phyloP scores from a whole-genome alignment of 30 jellyfish, hydroid and myxozoan species.

The Pelagia noctiluca region DNA sequence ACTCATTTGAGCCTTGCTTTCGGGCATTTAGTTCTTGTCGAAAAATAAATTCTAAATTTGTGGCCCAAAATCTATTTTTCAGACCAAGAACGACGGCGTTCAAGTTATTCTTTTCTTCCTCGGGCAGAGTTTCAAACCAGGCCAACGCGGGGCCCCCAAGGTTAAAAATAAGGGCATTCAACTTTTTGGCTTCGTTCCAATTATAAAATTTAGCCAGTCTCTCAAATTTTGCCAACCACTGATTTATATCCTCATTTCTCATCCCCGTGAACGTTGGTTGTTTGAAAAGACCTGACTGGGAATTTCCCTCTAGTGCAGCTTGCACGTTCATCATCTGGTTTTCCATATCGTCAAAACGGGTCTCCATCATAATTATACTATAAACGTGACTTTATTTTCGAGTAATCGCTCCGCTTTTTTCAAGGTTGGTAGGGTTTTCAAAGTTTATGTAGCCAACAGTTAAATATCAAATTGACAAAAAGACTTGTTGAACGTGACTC shows the following conservation, averaged over 20 bases:
- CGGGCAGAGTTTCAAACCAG: neutral
- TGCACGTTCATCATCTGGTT: no score
- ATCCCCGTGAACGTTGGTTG: neutral
- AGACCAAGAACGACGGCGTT: no score
- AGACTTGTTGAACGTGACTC: no score
- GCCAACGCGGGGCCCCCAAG: neutral
- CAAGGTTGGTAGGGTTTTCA: no score
- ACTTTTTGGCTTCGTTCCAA: neutral
- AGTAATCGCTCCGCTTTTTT: no score
- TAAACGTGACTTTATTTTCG: no score
- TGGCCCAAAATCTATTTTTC: conserved; percentile 36
- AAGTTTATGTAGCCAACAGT: no score
- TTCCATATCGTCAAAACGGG: no score
- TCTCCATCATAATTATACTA: no score
- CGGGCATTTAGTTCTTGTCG: conserved; percentile 34
- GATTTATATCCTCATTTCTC: neutral
- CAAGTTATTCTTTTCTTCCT: neutral
- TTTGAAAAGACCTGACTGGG: neutral
- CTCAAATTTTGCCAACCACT: neutral
- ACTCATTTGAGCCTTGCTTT: conserved; percentile 34
- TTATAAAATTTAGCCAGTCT: neutral
- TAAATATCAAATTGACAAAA: no score
- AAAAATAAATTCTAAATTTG: conserved; percentile 29
- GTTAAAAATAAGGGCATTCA: neutral
- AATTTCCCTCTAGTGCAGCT: no score